These are phyloP conservation scores for Boulengeromyrus knoepffleri DNA, from an alignment of 2,113 vertebrate genomes.

Conservation along the genomic window DNA sequence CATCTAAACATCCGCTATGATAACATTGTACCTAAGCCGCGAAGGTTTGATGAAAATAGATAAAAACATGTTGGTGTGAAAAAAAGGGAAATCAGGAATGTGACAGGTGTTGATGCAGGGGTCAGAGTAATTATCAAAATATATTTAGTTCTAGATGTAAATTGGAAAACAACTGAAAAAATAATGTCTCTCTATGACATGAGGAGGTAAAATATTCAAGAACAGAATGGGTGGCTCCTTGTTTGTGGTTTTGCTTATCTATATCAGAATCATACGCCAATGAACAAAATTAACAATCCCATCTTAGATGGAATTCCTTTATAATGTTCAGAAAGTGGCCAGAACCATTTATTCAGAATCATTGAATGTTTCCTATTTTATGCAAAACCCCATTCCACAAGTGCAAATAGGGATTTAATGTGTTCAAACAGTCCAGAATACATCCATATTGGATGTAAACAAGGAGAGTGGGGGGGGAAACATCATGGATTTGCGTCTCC, in stretches of 20 bases:
- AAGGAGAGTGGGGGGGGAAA: background rate
- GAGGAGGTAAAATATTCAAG: background rate
- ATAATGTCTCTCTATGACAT: background rate
- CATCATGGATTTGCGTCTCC: background rate
- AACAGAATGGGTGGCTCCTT: background rate
- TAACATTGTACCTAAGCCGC: background rate
- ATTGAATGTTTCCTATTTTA: background rate
- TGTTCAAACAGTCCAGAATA: background rate
- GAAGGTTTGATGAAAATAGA: background rate
- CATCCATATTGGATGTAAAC: background rate
- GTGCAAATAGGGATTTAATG: background rate
- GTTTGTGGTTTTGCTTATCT: background rate
- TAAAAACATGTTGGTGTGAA: background rate
- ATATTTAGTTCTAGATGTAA: background rate
- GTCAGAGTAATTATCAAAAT: background rate
- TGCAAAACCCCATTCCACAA: background rate
- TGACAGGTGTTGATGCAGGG: background rate
- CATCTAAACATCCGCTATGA: background rate
- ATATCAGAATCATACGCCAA: background rate
- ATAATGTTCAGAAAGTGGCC: background rate
- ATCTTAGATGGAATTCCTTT: background rate
- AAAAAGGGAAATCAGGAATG: background rate
- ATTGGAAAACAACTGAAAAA: background rate
- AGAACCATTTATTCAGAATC: background rate
- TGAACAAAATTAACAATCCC: background rate